These are phyloP conservation scores for Spodoptera litura DNA, from an alignment of 1,140 invertebrate species.

Conservation along the genomic window DNA sequence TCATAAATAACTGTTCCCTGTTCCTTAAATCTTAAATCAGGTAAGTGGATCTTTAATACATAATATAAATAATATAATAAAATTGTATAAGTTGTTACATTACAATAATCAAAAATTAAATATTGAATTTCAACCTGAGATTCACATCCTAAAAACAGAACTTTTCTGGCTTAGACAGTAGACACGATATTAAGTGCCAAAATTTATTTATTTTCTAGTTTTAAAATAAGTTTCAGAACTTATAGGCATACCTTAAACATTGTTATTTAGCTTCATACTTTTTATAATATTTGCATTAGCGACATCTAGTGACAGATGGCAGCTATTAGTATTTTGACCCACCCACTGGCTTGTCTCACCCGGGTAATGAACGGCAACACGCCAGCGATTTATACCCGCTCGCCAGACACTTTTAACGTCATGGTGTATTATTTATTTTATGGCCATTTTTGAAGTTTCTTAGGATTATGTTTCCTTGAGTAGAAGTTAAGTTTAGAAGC, in stretches of 20 bases:
- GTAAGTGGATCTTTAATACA: too few species aligned
- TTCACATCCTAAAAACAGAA: too few species aligned
- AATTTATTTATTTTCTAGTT: too few species aligned
- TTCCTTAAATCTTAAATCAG: too few species aligned
- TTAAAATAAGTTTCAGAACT: too few species aligned
- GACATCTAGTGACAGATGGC: constrained; percentile 31
- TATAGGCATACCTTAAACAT: not conserved
- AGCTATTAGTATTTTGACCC: constrained; percentile 28
- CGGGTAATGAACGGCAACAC: constrained; percentile 21
- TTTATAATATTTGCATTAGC: constrained; percentile 1
- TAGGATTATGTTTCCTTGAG: not conserved
- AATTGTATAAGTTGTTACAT: too few species aligned
- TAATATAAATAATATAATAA: too few species aligned
- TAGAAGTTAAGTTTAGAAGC: not conserved
- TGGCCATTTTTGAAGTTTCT: not conserved
- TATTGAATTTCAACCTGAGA: too few species aligned
- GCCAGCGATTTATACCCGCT: constrained; percentile 24
- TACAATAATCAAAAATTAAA: too few species aligned
- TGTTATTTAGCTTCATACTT: not conserved
- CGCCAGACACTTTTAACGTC: constrained; percentile 6
- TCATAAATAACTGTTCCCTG: too few species aligned
- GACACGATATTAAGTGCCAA: too few species aligned
- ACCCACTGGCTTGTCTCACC: constrained; percentile 18
- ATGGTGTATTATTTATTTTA: constrained; percentile 24
- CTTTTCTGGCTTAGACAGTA: too few species aligned